These are phyloP conservation scores for Diabrotica balteata DNA, from an alignment of 2,888 invertebrate species.

Conservation along the genomic window DNA sequence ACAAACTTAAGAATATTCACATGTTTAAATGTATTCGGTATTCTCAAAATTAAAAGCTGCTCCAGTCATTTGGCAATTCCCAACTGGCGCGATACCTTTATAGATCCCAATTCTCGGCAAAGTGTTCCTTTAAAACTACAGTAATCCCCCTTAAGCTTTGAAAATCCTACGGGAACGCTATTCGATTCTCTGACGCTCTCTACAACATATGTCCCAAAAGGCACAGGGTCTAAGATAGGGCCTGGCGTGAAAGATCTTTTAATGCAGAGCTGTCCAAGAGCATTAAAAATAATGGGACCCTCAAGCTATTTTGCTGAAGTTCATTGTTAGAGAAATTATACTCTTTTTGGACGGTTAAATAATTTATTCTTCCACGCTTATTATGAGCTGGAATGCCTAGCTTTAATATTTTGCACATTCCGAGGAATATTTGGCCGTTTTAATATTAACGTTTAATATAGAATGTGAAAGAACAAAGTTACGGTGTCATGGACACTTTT, in stretches of 20 bases:
- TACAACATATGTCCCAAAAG: slow-evolving; percentile 27
- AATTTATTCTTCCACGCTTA: slow-evolving; percentile 6
- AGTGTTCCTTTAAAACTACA: slow-evolving; percentile 27
- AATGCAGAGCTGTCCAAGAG: slow-evolving; percentile 18
- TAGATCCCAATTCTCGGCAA: slow-evolving; percentile 23
- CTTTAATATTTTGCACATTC: no score
- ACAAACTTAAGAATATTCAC: slow-evolving; percentile 5
- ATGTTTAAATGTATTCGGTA: slow-evolving; percentile 1
- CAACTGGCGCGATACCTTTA: slow-evolving; percentile 16
- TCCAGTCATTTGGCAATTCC: slow-evolving; percentile 16
- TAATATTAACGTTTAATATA: no score
- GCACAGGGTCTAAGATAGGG: slow-evolving; percentile 23
- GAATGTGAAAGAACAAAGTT: no score
- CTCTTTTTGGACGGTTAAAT: slow-evolving; percentile 9
- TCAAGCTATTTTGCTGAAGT: slow-evolving; percentile 20
- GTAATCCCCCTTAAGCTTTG: slow-evolving; percentile 28
- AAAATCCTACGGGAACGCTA: slow-evolving; percentile 26
- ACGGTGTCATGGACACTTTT: no score
- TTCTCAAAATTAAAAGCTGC: slow-evolving; percentile 19
- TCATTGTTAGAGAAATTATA: slow-evolving; percentile 20
- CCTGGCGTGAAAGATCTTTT: slow-evolving; percentile 21
- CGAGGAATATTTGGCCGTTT: no score
- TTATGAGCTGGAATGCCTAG: no score
- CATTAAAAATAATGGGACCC: slow-evolving; percentile 27
- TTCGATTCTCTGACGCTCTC: slow-evolving; percentile 25